Percentiles rank a stretch among this genome's conserved stretches.
Evolutionary conservation across 2,113 vertebrate genomes (phyloP).

Genomic region (Syrmaticus mikado): DNA sequence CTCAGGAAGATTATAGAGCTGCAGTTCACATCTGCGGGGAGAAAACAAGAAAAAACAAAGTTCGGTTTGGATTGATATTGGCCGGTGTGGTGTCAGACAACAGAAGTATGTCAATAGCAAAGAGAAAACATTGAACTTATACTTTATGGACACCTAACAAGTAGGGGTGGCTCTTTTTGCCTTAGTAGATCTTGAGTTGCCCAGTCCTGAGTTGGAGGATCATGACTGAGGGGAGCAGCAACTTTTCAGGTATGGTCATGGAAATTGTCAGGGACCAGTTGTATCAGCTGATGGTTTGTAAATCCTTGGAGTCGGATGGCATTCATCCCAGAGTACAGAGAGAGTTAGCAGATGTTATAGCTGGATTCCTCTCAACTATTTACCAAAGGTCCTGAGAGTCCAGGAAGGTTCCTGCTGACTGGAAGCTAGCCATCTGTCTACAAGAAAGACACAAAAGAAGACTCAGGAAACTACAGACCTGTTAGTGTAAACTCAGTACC

Average conservation of each 20-base stretch:
- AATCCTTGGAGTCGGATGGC: neutral
- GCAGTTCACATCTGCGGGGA: neutral
- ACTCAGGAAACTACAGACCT: neutral
- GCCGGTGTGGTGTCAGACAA: neutral
- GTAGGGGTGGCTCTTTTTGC: neutral
- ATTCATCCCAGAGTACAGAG: neutral
- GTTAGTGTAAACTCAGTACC: neutral
- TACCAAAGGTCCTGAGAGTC: neutral
- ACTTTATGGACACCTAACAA: neutral
- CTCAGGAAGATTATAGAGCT: neutral
- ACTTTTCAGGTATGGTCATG: neutral
- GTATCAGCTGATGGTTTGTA: neutral
- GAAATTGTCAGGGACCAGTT: neutral
- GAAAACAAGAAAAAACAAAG: neutral
- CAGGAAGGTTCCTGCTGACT: neutral
- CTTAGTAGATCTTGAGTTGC: no score
- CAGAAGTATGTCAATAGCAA: neutral
- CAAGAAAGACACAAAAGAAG: neutral
- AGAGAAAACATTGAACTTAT: neutral
- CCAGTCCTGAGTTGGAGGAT: neutral
- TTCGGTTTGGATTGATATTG: neutral
- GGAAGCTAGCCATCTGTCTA: neutral
- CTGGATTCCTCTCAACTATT: neutral
- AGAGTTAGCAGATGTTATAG: neutral
- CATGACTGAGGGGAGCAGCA: neutral